Percentiles rank a stretch among this genome's conserved stretches.
These are phyloP conservation scores for Babylonia areolata DNA, from an alignment of 1,140 invertebrate genomes.

Conservation along the genomic window DNA sequence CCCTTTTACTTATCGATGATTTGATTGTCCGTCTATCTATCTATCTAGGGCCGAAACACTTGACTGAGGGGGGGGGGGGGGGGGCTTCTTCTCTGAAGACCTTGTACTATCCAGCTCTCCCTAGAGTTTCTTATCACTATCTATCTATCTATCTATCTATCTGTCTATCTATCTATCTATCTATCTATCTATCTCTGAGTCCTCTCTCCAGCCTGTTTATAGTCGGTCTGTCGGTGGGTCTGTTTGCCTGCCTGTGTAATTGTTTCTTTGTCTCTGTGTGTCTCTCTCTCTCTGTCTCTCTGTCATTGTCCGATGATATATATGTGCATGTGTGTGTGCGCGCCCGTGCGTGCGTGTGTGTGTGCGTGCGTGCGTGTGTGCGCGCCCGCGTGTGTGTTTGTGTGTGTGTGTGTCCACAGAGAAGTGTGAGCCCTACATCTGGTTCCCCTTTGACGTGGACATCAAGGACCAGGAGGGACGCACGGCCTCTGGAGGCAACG, in stretches of 20 bases:
- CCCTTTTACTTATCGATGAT: constrained; percentile 6
- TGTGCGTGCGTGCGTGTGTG: neutral
- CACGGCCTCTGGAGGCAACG: constrained; percentile 40
- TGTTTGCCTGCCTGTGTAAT: neutral
- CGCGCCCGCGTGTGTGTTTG: neutral
- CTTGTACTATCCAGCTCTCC: too few species aligned
- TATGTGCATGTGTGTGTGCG: neutral
- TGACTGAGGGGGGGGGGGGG: too few species aligned
- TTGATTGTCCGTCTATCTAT: neutral
- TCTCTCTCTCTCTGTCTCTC: neutral
- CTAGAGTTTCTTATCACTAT: too few species aligned
- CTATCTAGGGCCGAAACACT: neutral
- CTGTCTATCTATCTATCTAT: neutral
- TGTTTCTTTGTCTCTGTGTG: neutral
- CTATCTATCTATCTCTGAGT: too few species aligned
- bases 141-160: neutral
- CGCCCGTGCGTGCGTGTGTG: neutral
- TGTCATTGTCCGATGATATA: neutral
- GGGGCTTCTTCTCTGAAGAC: too few species aligned
- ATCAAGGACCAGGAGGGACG: constrained; percentile 33
- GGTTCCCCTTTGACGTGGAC: constrained; percentile 48
- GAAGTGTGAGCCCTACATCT: constrained; percentile 45
- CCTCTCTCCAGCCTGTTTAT: too few species aligned
- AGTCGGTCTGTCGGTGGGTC: neutral
- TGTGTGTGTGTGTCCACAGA: neutral